A percentile compares a stretch with the other conserved stretches of the same genome.
phyloP scores from a whole-genome alignment of 2,888 invertebrate genomes.

The Andrena trimmerana region DNA sequence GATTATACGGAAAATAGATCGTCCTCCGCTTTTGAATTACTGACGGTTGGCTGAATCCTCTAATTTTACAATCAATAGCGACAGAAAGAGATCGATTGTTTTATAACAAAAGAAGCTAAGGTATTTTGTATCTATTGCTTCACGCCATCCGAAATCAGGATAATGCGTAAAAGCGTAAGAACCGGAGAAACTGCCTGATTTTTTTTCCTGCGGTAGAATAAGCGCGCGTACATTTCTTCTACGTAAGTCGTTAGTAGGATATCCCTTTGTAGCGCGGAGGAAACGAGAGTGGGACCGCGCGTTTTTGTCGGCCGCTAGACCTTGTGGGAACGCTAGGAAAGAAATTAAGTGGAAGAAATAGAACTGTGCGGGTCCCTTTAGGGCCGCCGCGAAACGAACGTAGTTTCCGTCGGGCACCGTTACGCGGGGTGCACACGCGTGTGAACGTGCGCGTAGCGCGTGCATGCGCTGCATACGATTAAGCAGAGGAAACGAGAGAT shows the following conservation, averaged over 20 bases:
- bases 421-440: slow-evolving; percentile 48
- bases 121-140: no score
- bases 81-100: not conserved
- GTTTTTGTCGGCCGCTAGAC: slow-evolving; percentile 34
- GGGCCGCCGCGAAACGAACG: slow-evolving; percentile 36
- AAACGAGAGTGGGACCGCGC: slow-evolving; percentile 4
- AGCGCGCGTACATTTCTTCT: slow-evolving; percentile 48
- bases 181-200: not conserved
- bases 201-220: slow-evolving; percentile 46
- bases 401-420: slow-evolving; percentile 59
- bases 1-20: slow-evolving; percentile 8
- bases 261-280: slow-evolving; percentile 29
- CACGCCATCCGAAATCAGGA: not conserved
- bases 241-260: slow-evolving; percentile 50
- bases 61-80: not conserved
- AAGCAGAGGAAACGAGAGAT: slow-evolving; percentile 51
- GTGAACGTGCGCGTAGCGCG: slow-evolving; percentile 44
- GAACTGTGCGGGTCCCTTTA: slow-evolving; percentile 28
- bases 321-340: slow-evolving; percentile 26
- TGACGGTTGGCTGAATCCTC: not conserved
- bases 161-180: not conserved
- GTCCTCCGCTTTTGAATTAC: not conserved
- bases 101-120: not conserved
- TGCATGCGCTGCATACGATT: slow-evolving; percentile 54
- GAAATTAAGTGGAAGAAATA: slow-evolving; percentile 44